Conservation (phyloP, 2,888 invertebrate species). For the Theretra japonica region DNA sequence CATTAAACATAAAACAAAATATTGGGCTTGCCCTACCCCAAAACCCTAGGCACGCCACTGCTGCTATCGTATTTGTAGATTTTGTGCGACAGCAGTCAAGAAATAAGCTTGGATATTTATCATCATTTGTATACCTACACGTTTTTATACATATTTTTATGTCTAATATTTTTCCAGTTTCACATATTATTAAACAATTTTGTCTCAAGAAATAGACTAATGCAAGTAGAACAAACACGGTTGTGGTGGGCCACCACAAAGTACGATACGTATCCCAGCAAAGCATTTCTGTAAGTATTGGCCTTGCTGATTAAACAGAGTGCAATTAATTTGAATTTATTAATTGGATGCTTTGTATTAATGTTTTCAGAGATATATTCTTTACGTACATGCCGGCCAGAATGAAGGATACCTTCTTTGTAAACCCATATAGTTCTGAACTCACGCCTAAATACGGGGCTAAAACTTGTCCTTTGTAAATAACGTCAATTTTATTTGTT, state of each 20-base stretch:
- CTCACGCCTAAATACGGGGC: slow-evolving; percentile 62
- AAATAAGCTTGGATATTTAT: too few species aligned
- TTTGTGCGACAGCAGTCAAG: too few species aligned
- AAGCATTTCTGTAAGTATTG: slow-evolving; percentile 69
- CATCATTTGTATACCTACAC: too few species aligned
- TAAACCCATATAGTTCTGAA: slow-evolving; percentile 69
- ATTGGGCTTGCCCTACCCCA: too few species aligned
- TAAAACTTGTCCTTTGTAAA: slow-evolving; percentile 68
- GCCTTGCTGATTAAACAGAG: too few species aligned
- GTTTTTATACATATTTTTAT: neutral
- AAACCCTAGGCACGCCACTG: too few species aligned
- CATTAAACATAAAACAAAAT: too few species aligned
- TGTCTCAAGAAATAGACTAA: slow-evolving; percentile 62
- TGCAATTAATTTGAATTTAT: too few species aligned
- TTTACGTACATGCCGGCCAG: slow-evolving; percentile 77
- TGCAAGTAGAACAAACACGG: slow-evolving; percentile 69
- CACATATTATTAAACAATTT: slow-evolving; percentile 63
- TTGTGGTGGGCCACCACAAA: slow-evolving; percentile 77
- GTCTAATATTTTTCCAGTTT: slow-evolving; percentile 56
- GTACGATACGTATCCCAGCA: slow-evolving; percentile 68
- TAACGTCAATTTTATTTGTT: neutral
- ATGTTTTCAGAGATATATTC: slow-evolving; percentile 68
- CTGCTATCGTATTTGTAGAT: too few species aligned
- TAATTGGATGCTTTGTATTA: slow-evolving; percentile 2
- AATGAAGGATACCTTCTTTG: slow-evolving; percentile 66